phyloP scores from a whole-genome alignment of 2,888 invertebrate species.

The Trissonchulus latispiculum region DNA sequence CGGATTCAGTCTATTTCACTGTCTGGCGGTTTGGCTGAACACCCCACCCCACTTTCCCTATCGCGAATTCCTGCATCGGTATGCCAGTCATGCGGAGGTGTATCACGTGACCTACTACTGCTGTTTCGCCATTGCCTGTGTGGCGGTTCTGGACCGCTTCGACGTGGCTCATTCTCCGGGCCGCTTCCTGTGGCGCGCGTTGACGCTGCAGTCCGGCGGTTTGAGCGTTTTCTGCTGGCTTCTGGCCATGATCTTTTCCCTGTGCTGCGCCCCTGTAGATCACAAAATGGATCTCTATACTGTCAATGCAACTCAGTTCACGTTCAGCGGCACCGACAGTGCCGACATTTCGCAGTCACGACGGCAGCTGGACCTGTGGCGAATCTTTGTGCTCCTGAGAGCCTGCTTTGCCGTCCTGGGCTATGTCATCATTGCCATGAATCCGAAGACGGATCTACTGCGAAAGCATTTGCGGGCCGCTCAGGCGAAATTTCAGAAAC shows the following conservation, averaged over 20 bases:
- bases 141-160: slow-evolving; percentile 4
- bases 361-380: not conserved
- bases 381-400: not conserved
- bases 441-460: not conserved
- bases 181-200: not conserved
- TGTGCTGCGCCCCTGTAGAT: not conserved
- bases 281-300: slow-evolving; percentile 8
- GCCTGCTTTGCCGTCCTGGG: slow-evolving; percentile 9
- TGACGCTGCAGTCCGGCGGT: slow-evolving; percentile 9
- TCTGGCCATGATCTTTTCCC: slow-evolving; percentile 6
- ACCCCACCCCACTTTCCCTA: slow-evolving; percentile 14
- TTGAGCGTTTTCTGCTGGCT: slow-evolving; percentile 6
- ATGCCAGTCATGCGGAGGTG: not conserved
- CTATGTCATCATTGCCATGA: not conserved
- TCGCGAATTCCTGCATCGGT: slow-evolving; percentile 5
- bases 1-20: slow-evolving; percentile 11
- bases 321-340: too few relatives aligned
- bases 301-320: slow-evolving; percentile 5
- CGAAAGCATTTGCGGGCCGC: not conserved
- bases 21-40: slow-evolving; percentile 14
- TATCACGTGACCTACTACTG: slow-evolving; percentile 7
- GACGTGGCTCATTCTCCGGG: not conserved
- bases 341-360: not conserved
- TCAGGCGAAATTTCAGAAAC: not conserved
- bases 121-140: slow-evolving; percentile 4